Evolutionary conservation across 2,888 invertebrate species (phyloP).

Genomic region (Napeogenes inachia): DNA sequence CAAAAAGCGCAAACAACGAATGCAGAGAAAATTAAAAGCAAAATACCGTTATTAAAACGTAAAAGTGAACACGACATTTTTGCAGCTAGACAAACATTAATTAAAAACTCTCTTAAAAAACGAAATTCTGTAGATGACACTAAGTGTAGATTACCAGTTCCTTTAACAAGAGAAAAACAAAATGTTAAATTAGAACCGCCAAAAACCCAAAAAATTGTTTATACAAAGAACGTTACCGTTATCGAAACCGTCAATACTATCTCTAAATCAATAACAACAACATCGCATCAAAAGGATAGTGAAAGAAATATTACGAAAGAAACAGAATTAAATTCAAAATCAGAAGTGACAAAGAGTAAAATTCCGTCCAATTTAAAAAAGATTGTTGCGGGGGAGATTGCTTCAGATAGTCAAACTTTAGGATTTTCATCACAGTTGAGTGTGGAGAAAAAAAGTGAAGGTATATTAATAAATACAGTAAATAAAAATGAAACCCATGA

Average conservation of each 20-base stretch:
- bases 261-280: slow-evolving; percentile 7
- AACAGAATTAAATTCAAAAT: slow-evolving; percentile 3
- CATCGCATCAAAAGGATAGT: slow-evolving; percentile 3
- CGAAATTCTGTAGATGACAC: slow-evolving; percentile 28
- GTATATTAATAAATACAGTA: background rate
- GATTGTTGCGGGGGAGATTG: background rate
- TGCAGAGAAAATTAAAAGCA: slow-evolving; percentile 45
- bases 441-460: background rate
- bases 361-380: slow-evolving; percentile 5
- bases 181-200: background rate
- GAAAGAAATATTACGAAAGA: background rate
- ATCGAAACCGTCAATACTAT: slow-evolving; percentile 9
- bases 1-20: slow-evolving; percentile 40
- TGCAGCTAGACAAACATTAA: slow-evolving; percentile 27
- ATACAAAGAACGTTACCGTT: background rate
- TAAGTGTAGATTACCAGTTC: slow-evolving; percentile 15
- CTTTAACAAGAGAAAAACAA: slow-evolving; percentile 7
- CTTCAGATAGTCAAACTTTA: background rate
- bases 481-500: background rate
- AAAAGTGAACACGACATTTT: slow-evolving; percentile 49
- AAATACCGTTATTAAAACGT: slow-evolving; percentile 54
- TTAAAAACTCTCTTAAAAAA: slow-evolving; percentile 27
- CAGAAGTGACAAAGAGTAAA: slow-evolving; percentile 10
- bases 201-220: background rate
- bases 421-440: background rate